These are phyloP conservation scores for Gallirallus australis DNA, from an alignment of 2,797 vertebrate genomes.

Conservation along the genomic window DNA sequence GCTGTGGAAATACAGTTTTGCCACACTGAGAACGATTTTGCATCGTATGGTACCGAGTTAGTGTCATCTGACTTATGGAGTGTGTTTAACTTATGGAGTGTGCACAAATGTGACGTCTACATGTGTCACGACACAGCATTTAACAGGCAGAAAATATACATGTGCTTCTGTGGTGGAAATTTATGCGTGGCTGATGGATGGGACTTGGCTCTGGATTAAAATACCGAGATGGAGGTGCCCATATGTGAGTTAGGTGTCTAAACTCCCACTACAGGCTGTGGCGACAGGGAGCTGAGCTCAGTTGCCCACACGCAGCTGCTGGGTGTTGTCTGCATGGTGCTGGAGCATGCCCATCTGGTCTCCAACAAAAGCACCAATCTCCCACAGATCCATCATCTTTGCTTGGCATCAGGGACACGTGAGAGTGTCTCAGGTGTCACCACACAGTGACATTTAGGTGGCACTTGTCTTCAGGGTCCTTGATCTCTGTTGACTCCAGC, in stretches of 20 bases:
- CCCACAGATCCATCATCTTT: background rate
- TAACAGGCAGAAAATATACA: background rate
- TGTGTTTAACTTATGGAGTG: background rate
- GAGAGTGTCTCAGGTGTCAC: background rate
- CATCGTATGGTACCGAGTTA: background rate
- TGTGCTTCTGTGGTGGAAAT: background rate
- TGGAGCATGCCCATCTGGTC: background rate
- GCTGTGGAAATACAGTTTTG: background rate
- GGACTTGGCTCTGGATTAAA: background rate
- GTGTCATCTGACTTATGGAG: background rate
- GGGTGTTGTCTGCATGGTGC: background rate
- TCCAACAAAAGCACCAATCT: background rate
- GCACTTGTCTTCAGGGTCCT: background rate
- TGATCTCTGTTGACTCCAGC: background rate
- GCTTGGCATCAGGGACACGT: accelerated
- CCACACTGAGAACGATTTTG: background rate
- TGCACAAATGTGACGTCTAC: background rate
- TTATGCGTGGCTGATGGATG: background rate
- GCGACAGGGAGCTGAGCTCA: background rate
- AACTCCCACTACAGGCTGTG: background rate
- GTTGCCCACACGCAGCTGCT: background rate
- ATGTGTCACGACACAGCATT: background rate
- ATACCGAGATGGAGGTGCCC: background rate
- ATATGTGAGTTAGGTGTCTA: background rate
- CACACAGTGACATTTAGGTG: background rate